A percentile compares a stretch with the other conserved stretches of the same genome.
Evolutionary conservation across 2,888 invertebrate genomes (phyloP).

Genomic region (Cecidostiba fungosa): DNA sequence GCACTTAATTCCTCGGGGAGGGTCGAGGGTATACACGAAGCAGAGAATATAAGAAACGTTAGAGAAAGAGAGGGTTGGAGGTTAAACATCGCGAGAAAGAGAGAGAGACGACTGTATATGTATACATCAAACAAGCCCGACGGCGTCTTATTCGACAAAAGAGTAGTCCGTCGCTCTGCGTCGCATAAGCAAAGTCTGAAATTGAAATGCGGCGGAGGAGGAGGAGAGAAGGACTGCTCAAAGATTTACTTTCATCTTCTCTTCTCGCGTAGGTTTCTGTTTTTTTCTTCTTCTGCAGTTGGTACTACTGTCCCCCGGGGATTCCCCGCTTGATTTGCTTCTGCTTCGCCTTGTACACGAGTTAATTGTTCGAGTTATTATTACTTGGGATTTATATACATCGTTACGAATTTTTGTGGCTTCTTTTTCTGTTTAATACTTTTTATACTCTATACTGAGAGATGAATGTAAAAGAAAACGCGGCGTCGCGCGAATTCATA

Average conservation of each 20-base stretch:
- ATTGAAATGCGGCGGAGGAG: conserved; percentile 10
- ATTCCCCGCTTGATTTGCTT: background rate
- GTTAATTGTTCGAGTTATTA: background rate
- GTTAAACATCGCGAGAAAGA: background rate
- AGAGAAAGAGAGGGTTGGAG: background rate
- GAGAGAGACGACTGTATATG: background rate
- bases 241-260: conserved; percentile 50
- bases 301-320: background rate
- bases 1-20: conserved; percentile 14
- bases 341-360: background rate
- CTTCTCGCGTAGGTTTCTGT: conserved; percentile 17
- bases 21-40: background rate
- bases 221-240: conserved; percentile 45
- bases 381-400: too few species aligned
- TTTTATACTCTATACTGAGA: background rate
- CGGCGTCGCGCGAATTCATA: conserved; percentile 10
- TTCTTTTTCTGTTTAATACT: background rate
- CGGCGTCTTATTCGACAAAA: conserved; percentile 41
- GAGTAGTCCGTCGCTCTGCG: background rate
- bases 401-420: too few species aligned
- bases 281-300: background rate
- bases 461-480: background rate
- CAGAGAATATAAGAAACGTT: background rate
- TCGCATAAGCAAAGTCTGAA: conserved; percentile 17
- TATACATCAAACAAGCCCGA: conserved; percentile 6